Evolutionary conservation across 2,113 vertebrate genomes (phyloP).

Genomic region (Neogale vison): DNA sequence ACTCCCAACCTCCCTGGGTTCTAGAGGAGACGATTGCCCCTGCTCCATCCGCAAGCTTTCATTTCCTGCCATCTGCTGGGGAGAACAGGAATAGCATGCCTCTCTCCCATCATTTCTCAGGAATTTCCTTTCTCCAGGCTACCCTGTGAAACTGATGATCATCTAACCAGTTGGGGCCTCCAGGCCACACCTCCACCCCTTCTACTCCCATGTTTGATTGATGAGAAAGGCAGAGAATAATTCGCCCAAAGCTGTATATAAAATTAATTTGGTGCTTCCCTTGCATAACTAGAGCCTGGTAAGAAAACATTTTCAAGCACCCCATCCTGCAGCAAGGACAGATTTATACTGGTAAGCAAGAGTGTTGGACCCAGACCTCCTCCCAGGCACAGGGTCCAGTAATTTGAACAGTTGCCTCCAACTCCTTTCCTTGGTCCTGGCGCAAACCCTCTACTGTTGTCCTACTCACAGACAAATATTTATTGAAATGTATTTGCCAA

Average conservation of each 20-base stretch:
- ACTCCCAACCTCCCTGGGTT: neutral
- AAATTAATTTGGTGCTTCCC: neutral
- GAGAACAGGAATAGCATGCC: neutral
- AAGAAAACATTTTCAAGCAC: neutral
- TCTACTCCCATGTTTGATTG: neutral
- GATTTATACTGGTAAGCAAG: neutral
- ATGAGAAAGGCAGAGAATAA: neutral
- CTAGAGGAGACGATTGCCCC: neutral
- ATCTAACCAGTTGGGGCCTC: neutral
- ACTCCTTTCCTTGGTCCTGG: neutral
- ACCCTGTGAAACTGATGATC: neutral
- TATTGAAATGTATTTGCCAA: neutral
- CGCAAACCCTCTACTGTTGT: neutral
- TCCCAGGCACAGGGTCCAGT: neutral
- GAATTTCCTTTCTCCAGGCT: neutral
- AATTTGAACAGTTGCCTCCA: neutral
- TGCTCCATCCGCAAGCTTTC: neutral
- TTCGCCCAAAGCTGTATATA: neutral
- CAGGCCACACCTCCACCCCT: neutral
- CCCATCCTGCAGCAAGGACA: neutral
- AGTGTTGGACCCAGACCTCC: neutral
- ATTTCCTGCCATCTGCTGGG: slow-evolving; percentile 65
- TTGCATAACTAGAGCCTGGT: neutral
- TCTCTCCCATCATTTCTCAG: neutral
- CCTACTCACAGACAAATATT: neutral